Evolutionary conservation across 2,797 vertebrate genomes (phyloP), one percentile per base, ranked within the genome.

Genomic region (Gymnodraco acuticeps): DNA sequence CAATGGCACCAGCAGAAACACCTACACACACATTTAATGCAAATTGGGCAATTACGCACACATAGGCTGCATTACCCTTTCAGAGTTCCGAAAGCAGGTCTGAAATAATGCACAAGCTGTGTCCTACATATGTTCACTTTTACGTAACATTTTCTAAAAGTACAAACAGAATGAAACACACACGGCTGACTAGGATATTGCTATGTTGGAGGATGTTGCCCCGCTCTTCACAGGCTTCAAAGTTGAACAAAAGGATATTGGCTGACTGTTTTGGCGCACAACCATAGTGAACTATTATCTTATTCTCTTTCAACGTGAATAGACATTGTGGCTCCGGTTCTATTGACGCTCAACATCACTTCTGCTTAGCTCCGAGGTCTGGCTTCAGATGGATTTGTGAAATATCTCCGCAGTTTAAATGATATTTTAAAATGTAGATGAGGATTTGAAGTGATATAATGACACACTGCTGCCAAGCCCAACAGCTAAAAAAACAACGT

Each of bases 371-470:
- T 5, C 46, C 1, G 48, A 17, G 67, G 45, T 75, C 76, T 77
- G 83, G 84, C 77, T 74, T 77, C 70, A 86, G 78, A 83, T 56
- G 47, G 71, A 80, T 85, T 77, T 77, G 47, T 84, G 55, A 87
- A 83, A 88, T 86, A 77, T 86, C 60, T 73, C n/a, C n/a, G n/a
- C n/a, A n/a, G n/a, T n/a, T n/a, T 80, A 79, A 87, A 84, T 64
- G 58, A 51, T 12, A 66, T 83, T 87, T 85, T 72, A 76, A 82
- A 83, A 86, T 63, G 72, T 11, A 81, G 75, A 85, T 56, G 64
- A 80, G 70, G 48, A 38, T 65, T 88, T 70, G 52, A 70, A 68
- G 68, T 27, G 75, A 83, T 84, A 73, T 45, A 73, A 68, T 58
- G 12, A 8, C 65, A 38, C 62, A 55, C 61, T 50, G 51, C 5